Conservation (phyloP, 2,888 invertebrate genomes). For the Rotaria socialis region DNA sequence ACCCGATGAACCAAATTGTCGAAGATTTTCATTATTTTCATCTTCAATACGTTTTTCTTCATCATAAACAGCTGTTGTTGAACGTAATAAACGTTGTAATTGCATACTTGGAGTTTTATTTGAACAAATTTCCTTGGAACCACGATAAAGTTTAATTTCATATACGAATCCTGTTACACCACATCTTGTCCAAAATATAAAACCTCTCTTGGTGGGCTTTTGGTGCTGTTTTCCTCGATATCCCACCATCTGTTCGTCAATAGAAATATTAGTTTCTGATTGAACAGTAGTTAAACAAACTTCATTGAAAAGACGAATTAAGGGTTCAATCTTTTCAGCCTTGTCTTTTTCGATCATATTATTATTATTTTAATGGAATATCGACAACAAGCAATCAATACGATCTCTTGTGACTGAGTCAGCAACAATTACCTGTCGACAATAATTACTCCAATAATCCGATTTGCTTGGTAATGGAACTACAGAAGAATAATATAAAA, state of each 20-base stretch:
- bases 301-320: not conserved
- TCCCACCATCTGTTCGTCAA: not conserved
- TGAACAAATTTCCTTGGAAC: not conserved
- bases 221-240: not conserved
- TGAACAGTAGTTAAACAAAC: not conserved
- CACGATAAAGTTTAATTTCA: not conserved
- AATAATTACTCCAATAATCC: not conserved
- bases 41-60: not conserved
- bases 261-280: not conserved
- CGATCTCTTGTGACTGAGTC: not conserved
- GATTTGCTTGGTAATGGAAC: not conserved
- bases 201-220: not conserved
- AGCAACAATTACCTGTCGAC: not conserved
- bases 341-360: not conserved
- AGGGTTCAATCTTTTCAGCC: not conserved
- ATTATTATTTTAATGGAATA: not conserved
- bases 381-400: not conserved
- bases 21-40: not conserved
- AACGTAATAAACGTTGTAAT: not conserved
- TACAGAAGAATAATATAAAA: not conserved
- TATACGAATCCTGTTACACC: not conserved
- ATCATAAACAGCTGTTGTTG: not conserved
- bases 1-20: not conserved
- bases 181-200: not conserved
- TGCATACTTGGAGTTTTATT: not conserved